Evolutionary conservation across 2,888 invertebrate species (phyloP).

Genomic region (Limnephilus auricula): DNA sequence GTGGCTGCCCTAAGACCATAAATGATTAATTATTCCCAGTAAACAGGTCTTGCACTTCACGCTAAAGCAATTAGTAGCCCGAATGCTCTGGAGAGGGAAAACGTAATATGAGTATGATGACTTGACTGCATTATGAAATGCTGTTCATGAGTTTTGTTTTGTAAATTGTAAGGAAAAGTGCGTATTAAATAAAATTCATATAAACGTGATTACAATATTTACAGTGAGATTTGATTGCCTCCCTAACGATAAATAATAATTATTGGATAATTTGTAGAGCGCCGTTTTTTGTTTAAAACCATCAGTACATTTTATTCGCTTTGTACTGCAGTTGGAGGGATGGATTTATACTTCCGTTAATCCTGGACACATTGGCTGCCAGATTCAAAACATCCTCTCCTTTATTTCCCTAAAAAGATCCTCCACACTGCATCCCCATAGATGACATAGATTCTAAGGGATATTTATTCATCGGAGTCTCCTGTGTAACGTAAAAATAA

Average conservation of each 20-base stretch:
- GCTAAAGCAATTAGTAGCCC: slow-evolving; percentile 58
- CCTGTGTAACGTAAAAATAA: no score
- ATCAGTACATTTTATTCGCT: no score
- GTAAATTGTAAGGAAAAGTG: neutral
- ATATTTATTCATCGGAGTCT: no score
- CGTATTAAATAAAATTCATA: neutral
- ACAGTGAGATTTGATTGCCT: neutral
- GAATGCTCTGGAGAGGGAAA: neutral
- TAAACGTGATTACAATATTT: neutral
- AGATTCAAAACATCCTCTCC: no score
- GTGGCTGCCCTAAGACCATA: slow-evolving; percentile 22
- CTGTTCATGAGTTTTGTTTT: neutral
- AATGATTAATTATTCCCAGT: slow-evolving; percentile 60
- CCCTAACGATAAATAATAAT: neutral
- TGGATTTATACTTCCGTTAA: no score
- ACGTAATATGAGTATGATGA: neutral
- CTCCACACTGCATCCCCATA: no score
- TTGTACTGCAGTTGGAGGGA: no score
- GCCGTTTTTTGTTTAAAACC: no score
- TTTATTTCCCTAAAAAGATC: no score
- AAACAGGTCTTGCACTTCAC: slow-evolving; percentile 58
- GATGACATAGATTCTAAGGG: no score
- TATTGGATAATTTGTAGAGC: no score
- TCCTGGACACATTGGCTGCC: no score
- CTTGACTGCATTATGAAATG: neutral